Evolutionary conservation across 2,113 vertebrate genomes (phyloP).

Genomic region (Peromyscus maniculatus): DNA sequence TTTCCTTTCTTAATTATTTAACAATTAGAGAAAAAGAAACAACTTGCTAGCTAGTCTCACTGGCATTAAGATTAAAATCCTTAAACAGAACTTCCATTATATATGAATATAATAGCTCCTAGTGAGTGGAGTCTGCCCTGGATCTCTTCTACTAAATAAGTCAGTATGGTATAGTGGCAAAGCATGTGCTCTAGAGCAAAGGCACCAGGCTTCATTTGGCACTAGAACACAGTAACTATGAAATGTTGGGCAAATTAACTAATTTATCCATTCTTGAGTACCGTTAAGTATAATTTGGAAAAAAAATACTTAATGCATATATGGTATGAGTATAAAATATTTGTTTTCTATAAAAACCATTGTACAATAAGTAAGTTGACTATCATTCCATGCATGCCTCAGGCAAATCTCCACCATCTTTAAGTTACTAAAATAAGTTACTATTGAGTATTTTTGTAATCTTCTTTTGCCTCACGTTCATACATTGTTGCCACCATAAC

Average conservation of each 20-base stretch:
- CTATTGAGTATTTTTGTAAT: background rate
- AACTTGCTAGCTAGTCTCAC: background rate
- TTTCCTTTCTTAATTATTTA: background rate
- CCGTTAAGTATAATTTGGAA: background rate
- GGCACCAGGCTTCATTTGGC: background rate
- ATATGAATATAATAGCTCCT: background rate
- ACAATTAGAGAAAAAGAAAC: background rate
- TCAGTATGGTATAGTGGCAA: background rate
- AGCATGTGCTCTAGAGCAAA: background rate
- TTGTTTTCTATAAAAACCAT: background rate
- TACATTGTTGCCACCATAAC: background rate
- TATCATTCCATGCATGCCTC: background rate
- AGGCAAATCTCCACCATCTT: background rate
- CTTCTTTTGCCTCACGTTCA: background rate
- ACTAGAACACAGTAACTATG: background rate
- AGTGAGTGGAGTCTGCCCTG: background rate
- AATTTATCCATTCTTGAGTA: background rate
- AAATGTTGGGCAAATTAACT: background rate
- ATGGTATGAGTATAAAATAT: background rate
- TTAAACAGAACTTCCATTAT: background rate
- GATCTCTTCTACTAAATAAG: background rate
- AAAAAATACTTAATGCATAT: fast-evolving
- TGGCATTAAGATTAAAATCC: background rate
- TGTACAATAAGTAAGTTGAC: background rate
- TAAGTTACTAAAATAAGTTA: background rate